Conservation (phyloP, 2,888 invertebrate species). For the Chrysotoxum bicinctum region DNA sequence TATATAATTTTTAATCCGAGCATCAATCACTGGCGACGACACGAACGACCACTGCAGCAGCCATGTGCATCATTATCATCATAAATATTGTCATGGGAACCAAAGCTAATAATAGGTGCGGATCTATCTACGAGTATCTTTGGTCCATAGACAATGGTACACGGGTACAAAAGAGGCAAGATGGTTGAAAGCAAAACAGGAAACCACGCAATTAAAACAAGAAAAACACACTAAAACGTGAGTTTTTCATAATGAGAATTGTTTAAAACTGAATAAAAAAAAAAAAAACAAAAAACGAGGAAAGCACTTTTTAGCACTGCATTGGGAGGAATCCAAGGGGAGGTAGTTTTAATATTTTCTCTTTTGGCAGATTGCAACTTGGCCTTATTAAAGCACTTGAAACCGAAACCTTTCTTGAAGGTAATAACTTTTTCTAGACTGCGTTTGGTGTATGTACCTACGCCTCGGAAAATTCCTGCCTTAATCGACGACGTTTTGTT, state of each 20-base stretch:
- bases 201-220: slow-evolving; percentile 44
- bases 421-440: slow-evolving; percentile 20
- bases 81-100: slow-evolving; percentile 19
- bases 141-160: slow-evolving; percentile 27
- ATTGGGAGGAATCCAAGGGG: slow-evolving; percentile 32
- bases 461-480: slow-evolving; percentile 16
- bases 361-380: slow-evolving; percentile 55
- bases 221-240: slow-evolving; percentile 38
- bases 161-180: not conserved
- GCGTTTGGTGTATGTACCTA: slow-evolving; percentile 10
- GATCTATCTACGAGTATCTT: slow-evolving; percentile 8
- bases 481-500: slow-evolving; percentile 54
- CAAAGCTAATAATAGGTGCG: slow-evolving; percentile 11
- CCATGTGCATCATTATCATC: slow-evolving; percentile 28
- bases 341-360: slow-evolving; percentile 13
- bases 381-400: slow-evolving; percentile 58
- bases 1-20: slow-evolving; percentile 27
- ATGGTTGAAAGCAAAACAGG: slow-evolving; percentile 29
- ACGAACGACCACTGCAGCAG: slow-evolving; percentile 41
- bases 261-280: not conserved
- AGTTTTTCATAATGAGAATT: slow-evolving; percentile 26
- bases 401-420: slow-evolving; percentile 58
- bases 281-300: not conserved
- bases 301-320: slow-evolving; percentile 44
- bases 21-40: slow-evolving; percentile 41